These are phyloP conservation scores for Mesembrinibis cayennensis DNA, from an alignment of 2,113 vertebrate genomes.

Conservation along the genomic window DNA sequence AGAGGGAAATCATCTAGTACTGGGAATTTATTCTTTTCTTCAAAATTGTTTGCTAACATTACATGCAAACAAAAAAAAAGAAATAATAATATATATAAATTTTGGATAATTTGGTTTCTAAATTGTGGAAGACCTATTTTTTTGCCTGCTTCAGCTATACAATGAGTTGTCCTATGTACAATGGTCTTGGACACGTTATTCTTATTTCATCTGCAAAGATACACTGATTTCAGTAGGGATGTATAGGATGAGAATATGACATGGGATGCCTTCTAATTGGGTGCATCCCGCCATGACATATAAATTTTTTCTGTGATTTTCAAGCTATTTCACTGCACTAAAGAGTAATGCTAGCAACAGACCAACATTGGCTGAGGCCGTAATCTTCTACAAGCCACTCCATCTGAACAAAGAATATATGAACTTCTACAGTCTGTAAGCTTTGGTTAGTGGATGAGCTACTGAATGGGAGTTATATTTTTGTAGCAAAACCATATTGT, in stretches of 20 bases:
- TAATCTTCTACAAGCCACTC: not conserved
- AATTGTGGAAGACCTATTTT: not conserved
- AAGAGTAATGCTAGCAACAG: not conserved
- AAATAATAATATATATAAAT: not conserved
- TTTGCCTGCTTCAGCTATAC: not conserved
- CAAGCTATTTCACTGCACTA: not conserved
- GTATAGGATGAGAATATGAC: not conserved
- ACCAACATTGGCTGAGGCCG: not conserved
- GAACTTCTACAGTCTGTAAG: not conserved
- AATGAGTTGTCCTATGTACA: not conserved
- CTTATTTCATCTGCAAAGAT: not conserved
- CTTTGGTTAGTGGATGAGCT: not conserved
- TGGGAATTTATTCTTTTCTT: not conserved
- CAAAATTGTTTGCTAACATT: not conserved
- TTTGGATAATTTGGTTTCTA: not conserved
- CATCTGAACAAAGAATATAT: not conserved
- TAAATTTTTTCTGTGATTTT: not conserved
- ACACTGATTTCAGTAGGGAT: not conserved
- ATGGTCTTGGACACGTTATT: not conserved
- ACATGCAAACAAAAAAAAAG: not conserved
- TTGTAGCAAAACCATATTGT: not conserved
- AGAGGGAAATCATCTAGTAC: not conserved
- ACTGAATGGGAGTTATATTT: not conserved
- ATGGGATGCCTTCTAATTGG: not conserved
- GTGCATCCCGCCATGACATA: not conserved